Evolutionary conservation across 2,797 vertebrate species (phyloP).

Genomic region (Pantherophis vulpinus): DNA sequence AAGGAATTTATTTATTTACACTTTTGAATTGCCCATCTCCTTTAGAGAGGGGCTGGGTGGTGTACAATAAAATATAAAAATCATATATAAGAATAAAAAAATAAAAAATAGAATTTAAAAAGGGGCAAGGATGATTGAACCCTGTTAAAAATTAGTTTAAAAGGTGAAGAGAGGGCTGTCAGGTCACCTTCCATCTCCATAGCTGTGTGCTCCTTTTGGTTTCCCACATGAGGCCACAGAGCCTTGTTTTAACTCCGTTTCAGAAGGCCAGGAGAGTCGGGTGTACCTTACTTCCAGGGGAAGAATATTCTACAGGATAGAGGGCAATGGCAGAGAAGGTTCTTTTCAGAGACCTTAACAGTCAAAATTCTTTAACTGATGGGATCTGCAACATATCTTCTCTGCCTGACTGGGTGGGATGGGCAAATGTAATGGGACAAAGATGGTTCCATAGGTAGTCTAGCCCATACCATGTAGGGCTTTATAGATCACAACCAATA

Average conservation of each 20-base stretch:
- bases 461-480: neutral
- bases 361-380: neutral
- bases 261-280: neutral
- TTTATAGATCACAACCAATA: neutral
- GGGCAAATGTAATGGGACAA: neutral
- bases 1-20: neutral
- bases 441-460: neutral
- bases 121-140: neutral
- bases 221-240: neutral
- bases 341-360: neutral
- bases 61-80: neutral
- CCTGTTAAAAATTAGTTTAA: neutral
- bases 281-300: neutral
- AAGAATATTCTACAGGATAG: neutral
- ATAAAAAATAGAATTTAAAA: neutral
- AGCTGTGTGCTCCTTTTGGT: neutral
- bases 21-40: neutral
- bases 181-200: neutral
- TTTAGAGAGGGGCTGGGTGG: neutral
- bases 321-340: neutral
- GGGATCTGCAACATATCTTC: neutral
- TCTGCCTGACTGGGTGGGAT: neutral
- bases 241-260: neutral
- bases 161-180: neutral
- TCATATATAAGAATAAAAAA: neutral